These are phyloP conservation scores for Hippocampus zosterae DNA, from an alignment of 2,113 vertebrate species.

Conservation along the genomic window DNA sequence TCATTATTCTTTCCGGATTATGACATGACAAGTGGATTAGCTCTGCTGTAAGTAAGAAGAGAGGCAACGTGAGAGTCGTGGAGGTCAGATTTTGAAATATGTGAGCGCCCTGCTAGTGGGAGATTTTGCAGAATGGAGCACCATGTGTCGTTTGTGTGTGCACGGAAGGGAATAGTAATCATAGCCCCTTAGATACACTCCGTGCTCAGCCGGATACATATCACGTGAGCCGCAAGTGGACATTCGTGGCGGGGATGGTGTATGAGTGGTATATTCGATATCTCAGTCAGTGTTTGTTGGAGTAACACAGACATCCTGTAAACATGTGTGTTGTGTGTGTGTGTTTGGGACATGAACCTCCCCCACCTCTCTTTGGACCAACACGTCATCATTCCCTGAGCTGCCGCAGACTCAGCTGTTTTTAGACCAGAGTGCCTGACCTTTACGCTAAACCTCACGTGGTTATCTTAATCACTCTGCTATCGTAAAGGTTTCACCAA, in stretches of 20 bases:
- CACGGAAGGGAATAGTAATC: not conserved
- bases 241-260: not conserved
- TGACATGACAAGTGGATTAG: not conserved
- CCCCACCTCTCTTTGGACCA: conserved; percentile 26
- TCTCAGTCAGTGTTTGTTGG: conserved; percentile 34
- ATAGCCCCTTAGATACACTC: not conserved
- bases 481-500: conserved; percentile 18
- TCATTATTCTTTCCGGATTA: not conserved
- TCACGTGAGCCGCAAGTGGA: conserved; percentile 29
- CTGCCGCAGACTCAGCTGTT: conserved; percentile 28
- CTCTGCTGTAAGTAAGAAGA: not conserved
- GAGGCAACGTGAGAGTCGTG: not conserved
- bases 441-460: conserved; percentile 19
- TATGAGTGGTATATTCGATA: conserved; percentile 14
- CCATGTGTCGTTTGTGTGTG: not conserved
- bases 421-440: conserved; percentile 21
- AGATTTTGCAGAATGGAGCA: not conserved
- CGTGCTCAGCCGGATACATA: not conserved
- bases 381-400: conserved; percentile 25
- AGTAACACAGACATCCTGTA: conserved; percentile 45
- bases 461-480: conserved; percentile 19
- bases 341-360: conserved; percentile 15
- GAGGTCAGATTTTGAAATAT: not conserved
- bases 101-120: not conserved
- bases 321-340: conserved; percentile 23